These are phyloP conservation scores for Mormyrops boulengeri DNA, from an alignment of 2,797 vertebrate genomes.

Conservation along the genomic window DNA sequence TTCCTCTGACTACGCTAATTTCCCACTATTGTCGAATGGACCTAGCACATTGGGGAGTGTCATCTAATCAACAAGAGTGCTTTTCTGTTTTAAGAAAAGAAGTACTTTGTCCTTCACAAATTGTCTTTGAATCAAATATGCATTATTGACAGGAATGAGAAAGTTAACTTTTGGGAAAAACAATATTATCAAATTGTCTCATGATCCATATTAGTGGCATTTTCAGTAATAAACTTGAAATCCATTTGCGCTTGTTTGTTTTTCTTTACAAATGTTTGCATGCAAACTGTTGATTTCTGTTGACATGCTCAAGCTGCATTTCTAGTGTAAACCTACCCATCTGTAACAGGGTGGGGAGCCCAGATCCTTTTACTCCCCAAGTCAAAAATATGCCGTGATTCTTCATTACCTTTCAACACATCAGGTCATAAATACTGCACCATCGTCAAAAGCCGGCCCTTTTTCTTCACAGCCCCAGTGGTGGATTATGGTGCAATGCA, in stretches of 20 bases:
- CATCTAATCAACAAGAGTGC: neutral
- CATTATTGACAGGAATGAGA: neutral
- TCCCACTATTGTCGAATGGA: neutral
- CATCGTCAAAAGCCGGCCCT: neutral
- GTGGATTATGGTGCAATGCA: neutral
- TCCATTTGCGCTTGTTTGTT: neutral
- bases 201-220: neutral
- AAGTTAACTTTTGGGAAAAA: too few species aligned
- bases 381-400: neutral
- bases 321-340: neutral
- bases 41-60: neutral
- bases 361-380: too few species aligned
- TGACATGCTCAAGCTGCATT: neutral
- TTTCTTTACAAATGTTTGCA: neutral
- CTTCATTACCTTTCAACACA: neutral
- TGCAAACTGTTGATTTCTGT: neutral
- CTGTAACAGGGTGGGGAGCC: neutral
- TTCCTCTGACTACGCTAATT: constrained; percentile 1
- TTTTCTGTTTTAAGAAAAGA: neutral
- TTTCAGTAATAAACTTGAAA: neutral
- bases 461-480: neutral
- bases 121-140: neutral
- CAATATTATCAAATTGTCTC: neutral
- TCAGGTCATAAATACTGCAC: neutral
- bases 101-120: neutral